Evolutionary conservation across 2,888 invertebrate genomes (phyloP).

Genomic region (Heliconius cydno): DNA sequence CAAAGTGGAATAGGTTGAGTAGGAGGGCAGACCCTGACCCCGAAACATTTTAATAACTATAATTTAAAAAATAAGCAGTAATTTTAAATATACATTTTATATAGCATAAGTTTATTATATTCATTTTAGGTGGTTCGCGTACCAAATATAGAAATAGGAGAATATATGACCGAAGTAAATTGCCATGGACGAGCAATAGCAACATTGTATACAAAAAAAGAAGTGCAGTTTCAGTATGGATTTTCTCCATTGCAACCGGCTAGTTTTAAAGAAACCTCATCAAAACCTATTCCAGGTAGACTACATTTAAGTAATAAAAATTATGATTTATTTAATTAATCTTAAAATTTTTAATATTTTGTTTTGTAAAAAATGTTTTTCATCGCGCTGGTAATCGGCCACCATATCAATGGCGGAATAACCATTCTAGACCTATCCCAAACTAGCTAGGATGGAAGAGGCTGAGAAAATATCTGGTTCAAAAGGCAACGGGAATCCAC

Average conservation of each 20-base stretch:
- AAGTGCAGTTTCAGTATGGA: conserved; percentile 62
- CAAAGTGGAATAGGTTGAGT: too few relatives aligned
- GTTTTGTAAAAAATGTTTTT: too few relatives aligned
- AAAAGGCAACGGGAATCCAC: too few relatives aligned
- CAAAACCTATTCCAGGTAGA: conserved; percentile 67
- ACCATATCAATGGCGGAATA: too few relatives aligned
- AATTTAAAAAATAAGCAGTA: not conserved
- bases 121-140: conserved; percentile 60
- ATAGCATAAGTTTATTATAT: not conserved
- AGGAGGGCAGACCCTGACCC: too few relatives aligned
- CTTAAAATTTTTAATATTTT: too few relatives aligned
- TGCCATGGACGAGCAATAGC: conserved; percentile 54
- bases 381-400: too few relatives aligned
- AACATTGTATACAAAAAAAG: conserved; percentile 58
- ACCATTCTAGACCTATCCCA: too few relatives aligned
- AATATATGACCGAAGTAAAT: conserved; percentile 53
- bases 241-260: conserved; percentile 62
- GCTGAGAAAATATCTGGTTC: too few relatives aligned
- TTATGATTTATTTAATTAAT: too few relatives aligned
- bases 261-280: conserved; percentile 63
- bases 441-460: too few relatives aligned
- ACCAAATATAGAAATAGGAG: conserved; percentile 52
- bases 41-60: not conserved
- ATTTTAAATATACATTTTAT: not conserved
- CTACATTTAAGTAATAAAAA: too few relatives aligned